phyloP scores from a whole-genome alignment of 1,140 invertebrate species.

The Dryas iulia region DNA sequence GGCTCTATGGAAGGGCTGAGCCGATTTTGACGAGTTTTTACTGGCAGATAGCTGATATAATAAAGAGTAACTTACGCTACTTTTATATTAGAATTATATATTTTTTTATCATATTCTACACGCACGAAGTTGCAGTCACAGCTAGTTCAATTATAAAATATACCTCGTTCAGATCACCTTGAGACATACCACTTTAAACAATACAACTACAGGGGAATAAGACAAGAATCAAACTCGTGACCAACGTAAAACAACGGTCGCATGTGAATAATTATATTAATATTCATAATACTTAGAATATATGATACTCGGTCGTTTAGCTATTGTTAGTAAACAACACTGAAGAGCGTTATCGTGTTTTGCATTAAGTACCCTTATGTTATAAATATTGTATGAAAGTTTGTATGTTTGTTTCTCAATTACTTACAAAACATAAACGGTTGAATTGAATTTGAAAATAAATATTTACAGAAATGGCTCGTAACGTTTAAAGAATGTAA shows the following conservation, averaged over 20 bases:
- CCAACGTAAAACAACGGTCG: background rate
- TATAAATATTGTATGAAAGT: background rate
- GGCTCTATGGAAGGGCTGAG: too few relatives aligned
- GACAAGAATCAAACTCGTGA: conserved; percentile 1
- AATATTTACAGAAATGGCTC: background rate
- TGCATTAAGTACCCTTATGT: background rate
- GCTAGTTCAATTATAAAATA: too few relatives aligned
- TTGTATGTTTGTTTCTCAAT: background rate
- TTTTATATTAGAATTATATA: too few relatives aligned
- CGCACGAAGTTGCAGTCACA: too few relatives aligned
- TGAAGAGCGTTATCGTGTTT: background rate
- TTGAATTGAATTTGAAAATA: background rate
- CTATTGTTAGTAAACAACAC: background rate
- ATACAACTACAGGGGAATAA: too few relatives aligned
- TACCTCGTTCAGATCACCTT: too few relatives aligned
- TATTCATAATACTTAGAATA: background rate
- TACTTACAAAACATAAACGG: background rate
- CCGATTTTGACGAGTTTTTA: too few relatives aligned
- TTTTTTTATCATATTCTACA: too few relatives aligned
- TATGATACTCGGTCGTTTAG: background rate
- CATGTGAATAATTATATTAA: background rate
- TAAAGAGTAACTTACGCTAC: too few relatives aligned
- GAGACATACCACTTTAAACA: too few relatives aligned
- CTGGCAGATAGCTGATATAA: too few relatives aligned
- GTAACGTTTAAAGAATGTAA: too few relatives aligned